Conservation (phyloP, 2,888 invertebrate genomes). For the Chydorus sphaericus region DNA sequence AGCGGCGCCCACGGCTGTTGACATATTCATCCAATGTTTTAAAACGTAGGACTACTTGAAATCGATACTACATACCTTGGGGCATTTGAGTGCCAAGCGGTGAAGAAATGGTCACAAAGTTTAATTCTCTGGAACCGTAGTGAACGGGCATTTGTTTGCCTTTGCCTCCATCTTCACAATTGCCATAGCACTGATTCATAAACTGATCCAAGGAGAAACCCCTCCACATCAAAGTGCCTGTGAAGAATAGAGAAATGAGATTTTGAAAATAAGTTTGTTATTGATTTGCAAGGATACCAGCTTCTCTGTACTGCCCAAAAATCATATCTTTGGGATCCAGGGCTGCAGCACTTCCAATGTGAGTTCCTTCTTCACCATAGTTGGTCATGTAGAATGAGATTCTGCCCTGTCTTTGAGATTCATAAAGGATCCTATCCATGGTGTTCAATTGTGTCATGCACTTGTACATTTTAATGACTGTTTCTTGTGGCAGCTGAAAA, state of each 20-base stretch:
- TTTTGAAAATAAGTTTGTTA: neutral
- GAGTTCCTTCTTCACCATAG: slow-evolving; percentile 91
- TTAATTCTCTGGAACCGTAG: slow-evolving; percentile 70
- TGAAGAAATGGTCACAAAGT: slow-evolving; percentile 91
- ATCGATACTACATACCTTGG: slow-evolving; percentile 46
- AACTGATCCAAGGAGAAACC: slow-evolving; percentile 71
- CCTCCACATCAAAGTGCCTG: slow-evolving; percentile 76
- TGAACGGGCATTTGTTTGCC: slow-evolving; percentile 98
- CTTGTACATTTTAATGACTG: slow-evolving; percentile 74
- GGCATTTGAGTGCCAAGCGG: slow-evolving; percentile 94
- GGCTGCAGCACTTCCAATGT: slow-evolving; percentile 90
- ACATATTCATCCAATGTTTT: slow-evolving; percentile 7
- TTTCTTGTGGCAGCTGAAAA: slow-evolving; percentile 50
- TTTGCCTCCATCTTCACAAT: slow-evolving; percentile 63
- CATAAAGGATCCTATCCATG: slow-evolving; percentile 93
- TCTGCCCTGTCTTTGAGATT: slow-evolving; percentile 87
- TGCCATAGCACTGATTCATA: slow-evolving; percentile 95
- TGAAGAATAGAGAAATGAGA: neutral
- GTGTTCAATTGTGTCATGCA: slow-evolving; percentile 77
- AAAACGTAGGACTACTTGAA: too few relatives aligned
- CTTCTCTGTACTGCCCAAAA: slow-evolving; percentile 94
- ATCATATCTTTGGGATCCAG: slow-evolving; percentile 62
- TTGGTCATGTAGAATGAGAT: slow-evolving; percentile 99
- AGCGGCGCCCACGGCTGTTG: slow-evolving; percentile 75
- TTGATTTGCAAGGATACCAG: too few relatives aligned